Conservation (phyloP, 2,113 vertebrate genomes). For the Hippocampus zosterae region DNA sequence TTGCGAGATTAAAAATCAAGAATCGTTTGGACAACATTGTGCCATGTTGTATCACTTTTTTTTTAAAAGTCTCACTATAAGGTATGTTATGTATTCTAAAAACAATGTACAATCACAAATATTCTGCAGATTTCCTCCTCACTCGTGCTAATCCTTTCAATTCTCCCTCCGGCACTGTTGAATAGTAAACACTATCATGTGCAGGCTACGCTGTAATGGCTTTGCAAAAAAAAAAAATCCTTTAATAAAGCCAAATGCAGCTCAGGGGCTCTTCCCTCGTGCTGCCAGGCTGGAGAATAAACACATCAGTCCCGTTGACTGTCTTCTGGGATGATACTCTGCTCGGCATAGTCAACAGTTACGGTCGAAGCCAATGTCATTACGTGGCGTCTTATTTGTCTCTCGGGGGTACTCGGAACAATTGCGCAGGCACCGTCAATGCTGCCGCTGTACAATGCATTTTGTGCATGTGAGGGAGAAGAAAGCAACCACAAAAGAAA, state of each 20-base stretch:
- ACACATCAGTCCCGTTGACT: not conserved
- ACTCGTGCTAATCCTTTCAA: not conserved
- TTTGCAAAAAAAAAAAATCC: not conserved
- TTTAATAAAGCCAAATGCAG: slow-evolving; percentile 2
- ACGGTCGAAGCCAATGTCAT: not conserved
- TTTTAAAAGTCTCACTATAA: not conserved
- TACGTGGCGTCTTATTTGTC: not conserved
- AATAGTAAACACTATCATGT: not conserved
- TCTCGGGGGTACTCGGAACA: slow-evolving; percentile 7
- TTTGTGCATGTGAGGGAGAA: slow-evolving; percentile 22
- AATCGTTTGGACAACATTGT: not conserved
- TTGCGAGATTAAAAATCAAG: not conserved
- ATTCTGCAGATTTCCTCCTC: not conserved
- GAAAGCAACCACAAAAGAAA: slow-evolving; percentile 9
- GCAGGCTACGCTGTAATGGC: not conserved
- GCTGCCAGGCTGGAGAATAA: not conserved
- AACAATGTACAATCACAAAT: not conserved
- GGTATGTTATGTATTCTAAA: too few relatives aligned
- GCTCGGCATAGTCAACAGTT: not conserved
- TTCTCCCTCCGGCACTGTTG: not conserved
- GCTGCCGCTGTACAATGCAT: not conserved
- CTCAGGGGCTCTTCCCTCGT: not conserved
- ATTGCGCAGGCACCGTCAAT: slow-evolving; percentile 29
- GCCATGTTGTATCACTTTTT: too few relatives aligned
- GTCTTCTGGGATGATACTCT: not conserved